phyloP scores from a whole-genome alignment of 2,888 invertebrate species.

The Sinhomidia bicolor region DNA sequence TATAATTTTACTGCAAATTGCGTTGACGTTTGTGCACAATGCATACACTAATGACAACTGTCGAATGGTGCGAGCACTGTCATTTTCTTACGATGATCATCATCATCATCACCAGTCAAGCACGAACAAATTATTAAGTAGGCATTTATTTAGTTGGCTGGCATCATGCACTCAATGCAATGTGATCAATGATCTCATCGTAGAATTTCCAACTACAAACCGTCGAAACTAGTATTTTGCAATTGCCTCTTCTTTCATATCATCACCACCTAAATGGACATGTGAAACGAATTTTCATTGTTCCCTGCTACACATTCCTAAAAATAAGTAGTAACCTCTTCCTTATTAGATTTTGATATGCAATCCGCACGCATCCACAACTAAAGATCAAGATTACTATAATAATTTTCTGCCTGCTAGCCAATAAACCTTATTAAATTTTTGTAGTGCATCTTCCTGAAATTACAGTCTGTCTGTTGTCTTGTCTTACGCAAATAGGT shows the following conservation, averaged over 20 bases:
- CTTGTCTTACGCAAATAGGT: neutral
- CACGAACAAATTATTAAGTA: slow-evolving; percentile 3
- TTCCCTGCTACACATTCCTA: neutral
- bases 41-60: slow-evolving; percentile 14
- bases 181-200: neutral
- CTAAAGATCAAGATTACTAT: slow-evolving; percentile 1
- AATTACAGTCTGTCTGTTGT: neutral
- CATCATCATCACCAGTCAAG: neutral
- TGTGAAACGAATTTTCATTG: neutral
- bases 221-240: neutral
- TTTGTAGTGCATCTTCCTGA: neutral
- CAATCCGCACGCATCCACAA: neutral
- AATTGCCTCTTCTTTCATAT: no score
- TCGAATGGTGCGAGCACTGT: neutral
- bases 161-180: slow-evolving; percentile 5
- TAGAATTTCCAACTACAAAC: neutral
- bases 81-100: slow-evolving; percentile 12
- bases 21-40: neutral
- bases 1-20: slow-evolving; percentile 10
- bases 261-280: no score
- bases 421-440: slow-evolving; percentile 1
- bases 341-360: slow-evolving; percentile 24
- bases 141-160: neutral
- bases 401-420: neutral
- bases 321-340: neutral